Conservation (phyloP, 2,888 invertebrate genomes). For the Allolobophora icterica region DNA sequence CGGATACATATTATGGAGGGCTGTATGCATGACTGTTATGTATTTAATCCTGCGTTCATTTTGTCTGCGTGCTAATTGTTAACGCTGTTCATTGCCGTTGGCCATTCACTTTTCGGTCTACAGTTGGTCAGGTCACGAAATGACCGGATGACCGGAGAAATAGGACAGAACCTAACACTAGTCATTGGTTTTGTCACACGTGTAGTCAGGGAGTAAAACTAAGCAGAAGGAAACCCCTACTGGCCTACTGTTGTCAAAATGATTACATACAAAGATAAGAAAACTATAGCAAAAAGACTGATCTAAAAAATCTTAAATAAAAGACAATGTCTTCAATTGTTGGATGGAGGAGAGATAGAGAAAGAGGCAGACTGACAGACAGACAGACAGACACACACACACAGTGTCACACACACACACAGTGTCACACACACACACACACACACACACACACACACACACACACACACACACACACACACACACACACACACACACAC, state of each 20-base stretch:
- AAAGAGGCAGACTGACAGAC: not conserved
- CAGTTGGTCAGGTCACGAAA: not conserved
- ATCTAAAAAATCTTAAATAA: not conserved
- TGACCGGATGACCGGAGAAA: not conserved
- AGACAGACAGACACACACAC: too few species aligned
- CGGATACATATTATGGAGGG: not conserved
- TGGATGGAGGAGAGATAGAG: not conserved
- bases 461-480: too few species aligned
- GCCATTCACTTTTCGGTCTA: not conserved
- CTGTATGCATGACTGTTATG: too few species aligned
- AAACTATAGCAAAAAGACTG: too few species aligned
- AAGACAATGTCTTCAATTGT: not conserved
- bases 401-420: not conserved
- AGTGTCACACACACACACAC: too few species aligned
- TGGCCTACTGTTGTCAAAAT: not conserved
- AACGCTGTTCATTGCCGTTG: not conserved
- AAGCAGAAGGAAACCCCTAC: not conserved
- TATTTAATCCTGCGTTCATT: not conserved
- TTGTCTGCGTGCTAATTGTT: too few species aligned
- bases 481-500: too few species aligned
- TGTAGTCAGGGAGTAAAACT: not conserved
- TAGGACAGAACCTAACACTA: not conserved
- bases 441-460: too few species aligned
- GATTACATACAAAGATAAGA: not conserved
- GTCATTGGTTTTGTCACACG: not conserved